Evolutionary conservation across 2,113 vertebrate genomes (phyloP).

Genomic region (Forbesichthys papilliferus): DNA sequence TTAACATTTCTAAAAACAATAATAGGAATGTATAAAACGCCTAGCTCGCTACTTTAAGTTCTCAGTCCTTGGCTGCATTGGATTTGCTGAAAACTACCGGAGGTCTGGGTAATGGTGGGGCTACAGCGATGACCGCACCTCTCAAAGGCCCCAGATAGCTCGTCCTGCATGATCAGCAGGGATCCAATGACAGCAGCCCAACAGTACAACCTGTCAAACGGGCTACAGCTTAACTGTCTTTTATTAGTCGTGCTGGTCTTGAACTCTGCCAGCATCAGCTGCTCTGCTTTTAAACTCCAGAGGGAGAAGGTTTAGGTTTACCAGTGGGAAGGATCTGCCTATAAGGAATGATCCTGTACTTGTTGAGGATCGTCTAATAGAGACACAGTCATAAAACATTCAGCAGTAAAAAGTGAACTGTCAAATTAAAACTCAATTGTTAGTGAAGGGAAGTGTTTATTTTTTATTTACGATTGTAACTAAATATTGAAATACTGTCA

Average conservation of each 20-base stretch:
- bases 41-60: background rate
- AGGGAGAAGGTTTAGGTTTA: no score
- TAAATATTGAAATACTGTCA: no score
- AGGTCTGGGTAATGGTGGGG: constrained; percentile 41
- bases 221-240: constrained; percentile 23
- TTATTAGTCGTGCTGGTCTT: constrained; percentile 61
- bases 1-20: no score
- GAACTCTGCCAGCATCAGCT: constrained; percentile 44
- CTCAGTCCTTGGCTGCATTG: constrained; percentile 10
- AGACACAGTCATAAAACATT: no score
- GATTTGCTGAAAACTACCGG: constrained; percentile 49
- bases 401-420: no score
- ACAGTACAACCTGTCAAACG: constrained; percentile 63
- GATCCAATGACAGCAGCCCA: constrained; percentile 60
- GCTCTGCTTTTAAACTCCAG: constrained; percentile 23
- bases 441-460: no score
- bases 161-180: constrained; percentile 67
- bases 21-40: no score
- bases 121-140: constrained; percentile 44
- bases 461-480: no score
- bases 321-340: no score
- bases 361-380: no score
- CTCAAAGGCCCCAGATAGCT: constrained; percentile 43
- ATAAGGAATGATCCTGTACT: no score
- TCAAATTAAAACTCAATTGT: no score